Base-by-base conservation (phyloP, 1,140 invertebrate species). In the Babylonia areolata region DNA sequence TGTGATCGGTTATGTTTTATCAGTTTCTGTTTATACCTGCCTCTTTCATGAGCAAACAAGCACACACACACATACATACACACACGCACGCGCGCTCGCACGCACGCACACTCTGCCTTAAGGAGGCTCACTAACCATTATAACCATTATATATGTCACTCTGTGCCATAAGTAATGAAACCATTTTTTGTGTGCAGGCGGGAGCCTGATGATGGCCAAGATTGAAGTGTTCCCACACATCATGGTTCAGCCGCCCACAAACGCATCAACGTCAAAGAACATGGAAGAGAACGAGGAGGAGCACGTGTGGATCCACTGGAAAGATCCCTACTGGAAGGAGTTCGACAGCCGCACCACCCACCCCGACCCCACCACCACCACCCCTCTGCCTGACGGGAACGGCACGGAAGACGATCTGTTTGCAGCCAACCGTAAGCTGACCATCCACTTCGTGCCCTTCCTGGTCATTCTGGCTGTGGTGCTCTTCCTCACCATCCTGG, bases 391-490 rank as follows among this genome's bases (percentile, higher is more conserved):
- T 6, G 46, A 42, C 2, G 46, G 42, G 23, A 80, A 80, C 42
- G 78, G 42, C 15, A 80, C 78, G 2, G 2, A 39, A 28, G 42
- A 33, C 37, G 81, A 40, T 23, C 39, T 84, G 69, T 42, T 6
- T 39, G 51, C 35, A 0, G 37, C 31, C 37, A 84, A 84, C 69
- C 82, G 40, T 23, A 33, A 84, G 3, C 37, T 58, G 58, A 64
- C 64, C 28, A 6, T 84, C 17, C 37, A 73, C 23, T 40, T 84
- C n/a, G 64, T 75, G 64, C 64, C 82, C 35, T 23, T 84, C 54
- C 64, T 84, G 82, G 39, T 42, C 39, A 31, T 84, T 37, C 58
- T 84, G 64, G 82, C 40, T 1, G 23, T 84, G 23, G 64, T 84
- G 37, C 69, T 84, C 31, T 12, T 71, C 39, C 35, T 84, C 35